Evolutionary conservation across 2,797 vertebrate species (phyloP), one percentile per base, ranked within the genome.

Genomic region (Phrynocephalus vlangalii): DNA sequence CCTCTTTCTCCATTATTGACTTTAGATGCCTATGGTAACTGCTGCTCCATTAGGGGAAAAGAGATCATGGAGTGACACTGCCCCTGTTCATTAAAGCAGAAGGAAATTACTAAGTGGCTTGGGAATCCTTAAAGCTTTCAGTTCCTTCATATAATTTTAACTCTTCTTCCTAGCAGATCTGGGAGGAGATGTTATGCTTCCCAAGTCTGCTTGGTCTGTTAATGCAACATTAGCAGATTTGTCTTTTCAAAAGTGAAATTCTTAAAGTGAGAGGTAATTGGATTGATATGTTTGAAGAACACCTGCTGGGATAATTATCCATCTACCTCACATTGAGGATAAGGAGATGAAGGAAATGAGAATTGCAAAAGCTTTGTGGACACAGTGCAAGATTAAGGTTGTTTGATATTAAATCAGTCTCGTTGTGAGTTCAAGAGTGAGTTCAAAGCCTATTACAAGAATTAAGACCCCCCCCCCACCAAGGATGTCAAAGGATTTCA

Each of bases 261-360:
- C 86, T 71, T 83, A 60, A 87, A 87, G 86, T 78, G 71, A 78
- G 56, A 88, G 26, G 72, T 88, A 85, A 88, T 88, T 85, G 87
- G 79, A 44, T 88, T 84, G 87, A 85, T 82, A 81, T 76, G 71
- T 85, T 85, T 85, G 78, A 88, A 88, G 83, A 85, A 85, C 79
- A 77, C 87, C 87, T 82, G 78, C 87, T 85, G 87, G 63, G 87
- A 82, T 88, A 88, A 88, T 88, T 88, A 88, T 85, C 77, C 79
- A 28, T 85, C 60, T 81, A 26, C 60, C 18, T 81, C 78, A 81
- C 63, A 52, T 66, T 48, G 70, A 38, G n/a, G 33, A 88, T 81
- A 78, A 88, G 71, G 77, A 81, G 60, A 83, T 83, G 73, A 87
- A 83, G 70, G 79, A 67, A 75, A 10, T 22, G 80, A 82, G 71